Percentiles rank a stretch among this genome's conserved stretches.
These are phyloP conservation scores for Xanthorhoe designata DNA, from an alignment of 2,888 invertebrate genomes.

Conservation along the genomic window DNA sequence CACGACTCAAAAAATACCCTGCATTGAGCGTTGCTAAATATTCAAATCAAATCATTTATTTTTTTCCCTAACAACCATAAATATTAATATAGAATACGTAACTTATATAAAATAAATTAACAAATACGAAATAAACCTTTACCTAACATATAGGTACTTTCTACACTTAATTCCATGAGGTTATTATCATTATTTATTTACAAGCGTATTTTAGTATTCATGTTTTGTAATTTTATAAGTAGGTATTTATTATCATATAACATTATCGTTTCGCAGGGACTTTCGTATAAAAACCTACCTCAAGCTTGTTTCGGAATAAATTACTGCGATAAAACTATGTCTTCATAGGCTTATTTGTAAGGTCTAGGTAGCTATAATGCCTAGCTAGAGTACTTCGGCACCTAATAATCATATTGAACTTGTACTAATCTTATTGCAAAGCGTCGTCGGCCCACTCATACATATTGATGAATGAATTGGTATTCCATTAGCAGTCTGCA, in stretches of 20 bases:
- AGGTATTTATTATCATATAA: neutral
- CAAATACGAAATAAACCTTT: too few relatives aligned
- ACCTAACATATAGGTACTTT: too few relatives aligned
- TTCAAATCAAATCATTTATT: too few relatives aligned
- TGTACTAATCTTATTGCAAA: constrained; percentile 30
- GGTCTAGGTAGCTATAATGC: neutral
- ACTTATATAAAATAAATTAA: too few relatives aligned
- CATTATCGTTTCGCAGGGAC: neutral
- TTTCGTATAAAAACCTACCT: constrained; percentile 1
- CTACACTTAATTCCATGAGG: neutral
- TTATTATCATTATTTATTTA: too few relatives aligned
- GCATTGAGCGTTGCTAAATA: too few relatives aligned
- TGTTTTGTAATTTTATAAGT: neutral
- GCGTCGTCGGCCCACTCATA: constrained; percentile 35
- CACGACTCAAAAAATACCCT: too few relatives aligned
- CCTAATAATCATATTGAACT: constrained; percentile 22
- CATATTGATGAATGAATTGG: constrained; percentile 45
- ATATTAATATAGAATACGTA: too few relatives aligned
- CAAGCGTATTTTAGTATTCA: neutral
- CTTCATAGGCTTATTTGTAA: neutral
- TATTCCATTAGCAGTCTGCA: constrained; percentile 40
- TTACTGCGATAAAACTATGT: constrained; percentile 5
- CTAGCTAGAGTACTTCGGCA: constrained; percentile 6
- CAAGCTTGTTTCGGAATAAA: constrained; percentile 5
- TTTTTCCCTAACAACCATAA: too few relatives aligned